Percentiles rank a stretch among this genome's conserved stretches.
Evolutionary conservation across 2,797 vertebrate species (phyloP).

Genomic region (Cuniculus paca): DNA sequence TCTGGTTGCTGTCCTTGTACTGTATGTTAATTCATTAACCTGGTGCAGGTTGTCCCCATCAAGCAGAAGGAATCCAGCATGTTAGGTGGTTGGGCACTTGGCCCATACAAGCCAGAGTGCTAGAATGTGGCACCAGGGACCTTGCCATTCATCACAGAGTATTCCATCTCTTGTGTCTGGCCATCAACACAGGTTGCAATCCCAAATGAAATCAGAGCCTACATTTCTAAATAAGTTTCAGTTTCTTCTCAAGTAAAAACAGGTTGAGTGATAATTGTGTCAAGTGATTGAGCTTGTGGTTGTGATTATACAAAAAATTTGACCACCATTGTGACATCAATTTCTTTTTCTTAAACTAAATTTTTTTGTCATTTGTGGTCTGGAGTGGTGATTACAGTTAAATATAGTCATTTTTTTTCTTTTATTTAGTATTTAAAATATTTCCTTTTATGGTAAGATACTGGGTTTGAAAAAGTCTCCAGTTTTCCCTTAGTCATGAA

Average conservation of each 20-base stretch:
- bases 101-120: neutral
- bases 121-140: neutral
- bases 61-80: neutral
- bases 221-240: slow-evolving; percentile 38
- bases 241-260: slow-evolving; percentile 13
- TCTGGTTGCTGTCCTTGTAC: neutral
- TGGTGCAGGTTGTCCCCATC: neutral
- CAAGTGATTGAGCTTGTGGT: neutral
- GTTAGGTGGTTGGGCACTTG: neutral
- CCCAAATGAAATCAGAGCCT: neutral
- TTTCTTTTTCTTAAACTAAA: slow-evolving; percentile 50
- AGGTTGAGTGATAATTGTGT: neutral
- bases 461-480: neutral
- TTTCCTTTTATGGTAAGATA: neutral
- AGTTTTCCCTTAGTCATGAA: slow-evolving; percentile 6
- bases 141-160: neutral
- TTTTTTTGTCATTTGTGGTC: slow-evolving; percentile 36
- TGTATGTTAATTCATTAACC: neutral
- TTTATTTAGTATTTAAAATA: slow-evolving; percentile 40
- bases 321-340: neutral
- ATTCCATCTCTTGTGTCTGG: neutral
- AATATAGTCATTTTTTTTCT: slow-evolving; percentile 5
- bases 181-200: neutral
- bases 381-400: slow-evolving; percentile 17
- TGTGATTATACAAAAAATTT: slow-evolving; percentile 23